Evolutionary conservation across 2,113 vertebrate genomes (phyloP), one percentile per base, ranked within the genome.

Genomic region (Neolamprologus cancellatus): DNA sequence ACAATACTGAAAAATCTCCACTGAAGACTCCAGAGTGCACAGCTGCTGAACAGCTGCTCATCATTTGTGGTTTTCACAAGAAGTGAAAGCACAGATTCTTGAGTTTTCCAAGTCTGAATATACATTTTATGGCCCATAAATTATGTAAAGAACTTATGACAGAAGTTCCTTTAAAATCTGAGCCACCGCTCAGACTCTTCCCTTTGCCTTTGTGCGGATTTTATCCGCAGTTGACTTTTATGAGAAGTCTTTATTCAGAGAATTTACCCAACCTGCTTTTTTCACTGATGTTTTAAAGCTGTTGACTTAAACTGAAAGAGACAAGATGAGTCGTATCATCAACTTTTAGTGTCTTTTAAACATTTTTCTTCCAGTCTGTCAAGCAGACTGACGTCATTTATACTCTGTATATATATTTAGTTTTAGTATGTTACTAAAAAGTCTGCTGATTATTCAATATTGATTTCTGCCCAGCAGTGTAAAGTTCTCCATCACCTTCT

Each of bases 191-290:
- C 39, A 71, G 14, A 71, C 3, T 3, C 14, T 15, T 71, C 20
- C 0, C 39, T 9, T 11, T 0, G 2, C 14, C 14, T 71, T 28
- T 71, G 66, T 44, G 23, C 0, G 0, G 39, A 71, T 44, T 71
- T 28, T 71, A 71, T 71, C 20, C 1, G 3, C 66, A 17, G 14
- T 4, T 25, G 13, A 44, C 20, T 71, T 71, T 71, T 25, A 71
- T 71, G 66, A 25, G 5, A 17, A 25, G 12, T 71, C 12, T 71
- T 25, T 15, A 44, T 71, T 71, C 36, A 71, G n/a, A 44, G 1
- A 44, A 71, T 23, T 69, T 15, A 69, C 7, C 36, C 36, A 71
- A 2, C 39, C 39, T 44, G 39, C 13, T 0, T 44, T 71, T 25
- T 25, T 44, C 66, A 44, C 39, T 25, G 39, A 71, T 46, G 66